Evolutionary conservation across 2,113 vertebrate species (phyloP).

Genomic region (Podocnemis expansa): DNA sequence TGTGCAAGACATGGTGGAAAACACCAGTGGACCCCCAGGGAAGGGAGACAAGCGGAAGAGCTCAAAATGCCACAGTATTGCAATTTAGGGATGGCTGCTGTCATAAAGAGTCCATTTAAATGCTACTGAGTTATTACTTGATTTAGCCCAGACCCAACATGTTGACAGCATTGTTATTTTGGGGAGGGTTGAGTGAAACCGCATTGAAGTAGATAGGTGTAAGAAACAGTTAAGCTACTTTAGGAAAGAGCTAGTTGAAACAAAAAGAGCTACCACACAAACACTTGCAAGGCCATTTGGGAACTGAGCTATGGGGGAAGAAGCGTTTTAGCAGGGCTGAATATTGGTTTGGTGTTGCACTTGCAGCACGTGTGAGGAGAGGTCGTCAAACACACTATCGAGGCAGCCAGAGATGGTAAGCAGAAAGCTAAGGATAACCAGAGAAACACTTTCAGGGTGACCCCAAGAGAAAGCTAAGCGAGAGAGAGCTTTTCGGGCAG

Average conservation of each 20-base stretch:
- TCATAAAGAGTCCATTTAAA: background rate
- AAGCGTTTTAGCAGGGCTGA: background rate
- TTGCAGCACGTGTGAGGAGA: background rate
- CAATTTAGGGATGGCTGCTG: background rate
- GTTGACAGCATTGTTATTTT: background rate
- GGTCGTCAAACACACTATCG: background rate
- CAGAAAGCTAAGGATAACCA: background rate
- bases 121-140: background rate
- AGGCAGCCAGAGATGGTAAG: background rate
- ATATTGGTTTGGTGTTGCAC: background rate
- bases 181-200: no score
- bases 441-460: background rate
- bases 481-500: background rate
- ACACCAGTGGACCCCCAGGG: no score
- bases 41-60: background rate
- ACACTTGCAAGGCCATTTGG: background rate
- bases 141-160: background rate
- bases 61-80: background rate
- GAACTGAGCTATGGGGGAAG: background rate
- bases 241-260: fast-evolving
- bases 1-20: no score
- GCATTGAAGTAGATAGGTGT: background rate
- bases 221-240: background rate
- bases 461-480: no score
- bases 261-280: background rate